phyloP scores from a whole-genome alignment of 2,888 invertebrate species.

The Tryphoninae sp. region DNA sequence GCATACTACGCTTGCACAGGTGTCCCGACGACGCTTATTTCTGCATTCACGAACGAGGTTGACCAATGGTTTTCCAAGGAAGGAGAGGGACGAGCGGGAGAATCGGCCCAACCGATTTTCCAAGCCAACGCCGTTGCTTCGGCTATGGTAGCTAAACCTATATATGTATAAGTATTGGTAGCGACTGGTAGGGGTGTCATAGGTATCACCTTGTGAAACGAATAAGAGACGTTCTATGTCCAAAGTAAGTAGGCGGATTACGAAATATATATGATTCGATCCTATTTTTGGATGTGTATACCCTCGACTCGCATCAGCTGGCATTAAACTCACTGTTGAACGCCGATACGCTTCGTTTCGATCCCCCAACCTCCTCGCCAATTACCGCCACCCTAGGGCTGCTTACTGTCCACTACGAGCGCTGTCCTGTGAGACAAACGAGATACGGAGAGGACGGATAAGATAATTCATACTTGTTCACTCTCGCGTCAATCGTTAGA shows the following conservation, averaged over 20 bases:
- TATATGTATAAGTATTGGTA: background rate
- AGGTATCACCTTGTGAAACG: constrained; percentile 25
- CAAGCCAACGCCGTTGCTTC: background rate
- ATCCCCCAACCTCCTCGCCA: background rate
- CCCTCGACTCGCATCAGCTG: background rate
- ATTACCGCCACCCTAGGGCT: background rate
- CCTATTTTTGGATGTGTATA: constrained; percentile 40
- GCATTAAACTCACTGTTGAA: constrained; percentile 30
- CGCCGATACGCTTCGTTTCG: background rate
- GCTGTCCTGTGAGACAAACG: too few species aligned
- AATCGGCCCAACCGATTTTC: background rate
- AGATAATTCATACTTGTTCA: constrained; percentile 22
- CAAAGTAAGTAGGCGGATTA: constrained; percentile 9
- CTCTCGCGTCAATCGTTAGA: constrained; percentile 4
- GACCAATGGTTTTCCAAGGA: background rate
- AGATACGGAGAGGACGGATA: background rate
- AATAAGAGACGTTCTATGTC: constrained; percentile 16
- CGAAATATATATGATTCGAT: constrained; percentile 16
- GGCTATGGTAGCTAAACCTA: background rate
- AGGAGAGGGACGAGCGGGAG: background rate
- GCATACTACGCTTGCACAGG: too few species aligned
- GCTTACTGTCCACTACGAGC: too few species aligned
- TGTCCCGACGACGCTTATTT: too few species aligned
- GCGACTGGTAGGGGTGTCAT: background rate
- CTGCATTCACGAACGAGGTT: background rate